These are phyloP conservation scores for Microplitis deprimator DNA, from an alignment of 2,888 invertebrate genomes.

Conservation along the genomic window DNA sequence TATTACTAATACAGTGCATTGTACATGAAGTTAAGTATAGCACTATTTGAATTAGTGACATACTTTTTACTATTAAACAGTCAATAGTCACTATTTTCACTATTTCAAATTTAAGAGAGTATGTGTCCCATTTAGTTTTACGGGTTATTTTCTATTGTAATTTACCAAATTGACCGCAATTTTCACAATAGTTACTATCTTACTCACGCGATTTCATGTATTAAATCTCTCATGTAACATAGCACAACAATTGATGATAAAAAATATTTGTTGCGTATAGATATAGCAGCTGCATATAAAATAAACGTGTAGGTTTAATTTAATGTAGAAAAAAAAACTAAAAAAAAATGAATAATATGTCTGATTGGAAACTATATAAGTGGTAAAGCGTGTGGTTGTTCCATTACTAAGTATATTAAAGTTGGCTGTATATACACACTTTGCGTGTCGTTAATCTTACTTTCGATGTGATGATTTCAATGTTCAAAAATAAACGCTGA, in stretches of 20 bases:
- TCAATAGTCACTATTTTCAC: too few species aligned
- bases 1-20: too few species aligned
- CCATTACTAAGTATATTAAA: slow-evolving; percentile 7
- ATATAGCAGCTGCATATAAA: too few species aligned
- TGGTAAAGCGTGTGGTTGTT: slow-evolving; percentile 16
- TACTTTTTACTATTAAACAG: too few species aligned
- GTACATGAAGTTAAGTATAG: too few species aligned
- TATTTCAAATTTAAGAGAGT: too few species aligned
- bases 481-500: neutral
- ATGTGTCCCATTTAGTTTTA: too few species aligned
- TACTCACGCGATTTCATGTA: slow-evolving; percentile 1
- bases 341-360: neutral
- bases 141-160: too few species aligned
- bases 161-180: slow-evolving; percentile 62
- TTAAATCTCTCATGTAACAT: too few species aligned
- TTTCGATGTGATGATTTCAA: slow-evolving; percentile 2
- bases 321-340: neutral
- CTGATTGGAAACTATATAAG: slow-evolving; percentile 5
- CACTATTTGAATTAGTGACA: too few species aligned
- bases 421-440: neutral
- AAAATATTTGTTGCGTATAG: too few species aligned
- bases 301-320: neutral
- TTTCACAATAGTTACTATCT: slow-evolving; percentile 62
- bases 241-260: too few species aligned
- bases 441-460: slow-evolving; percentile 18